Evolutionary conservation across 2,888 invertebrate species (phyloP), one percentile per base, ranked within the genome.

Genomic region (Sesamia inferens): DNA sequence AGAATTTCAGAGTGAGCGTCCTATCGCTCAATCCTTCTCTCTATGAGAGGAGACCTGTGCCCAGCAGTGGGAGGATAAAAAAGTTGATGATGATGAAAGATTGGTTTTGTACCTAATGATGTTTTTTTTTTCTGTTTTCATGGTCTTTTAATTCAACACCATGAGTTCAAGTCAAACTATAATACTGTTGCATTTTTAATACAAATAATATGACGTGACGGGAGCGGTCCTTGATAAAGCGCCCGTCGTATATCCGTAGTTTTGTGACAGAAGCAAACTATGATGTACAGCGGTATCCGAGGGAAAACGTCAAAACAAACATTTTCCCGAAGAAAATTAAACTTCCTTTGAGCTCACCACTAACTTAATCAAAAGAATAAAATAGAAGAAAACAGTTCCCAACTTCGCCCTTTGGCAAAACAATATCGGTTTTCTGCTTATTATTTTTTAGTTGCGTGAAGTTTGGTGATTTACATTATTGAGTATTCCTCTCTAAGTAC

Each of bases 361-460:
- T 78, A 78, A 85, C 79, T 71, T 74, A 78, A 82, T 82, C 64
- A 78, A 72, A 74, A 82, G 59, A 78, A 85, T 65, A 74, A 72
- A 82, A 81, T 68, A 74, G 39, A 73, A 57, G 47, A 75, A 74
- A 84, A 76, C 73, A 70, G 55, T 76, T 85, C n/a, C 11, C 31
- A 79, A 76, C 65, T 85, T 71, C 44, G 72, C 67, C 71, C 48
- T 82, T 71, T 71, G 31, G 62, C 57, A 61, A 66, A 69, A 82
- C 42, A 82, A 69, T 74, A 82, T 83, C 74, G 68, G 83, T 85
- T 82, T 72, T 75, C 71, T 77, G 68, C 74, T 78, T 83, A 82
- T 75, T 80, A 71, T 72, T 80, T 76, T 76, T 71, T 59, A 48
- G 67, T 76, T 74, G 65, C 71, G 70, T 76, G 68, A 74, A 83